Base-by-base conservation (phyloP, 2,888 invertebrate species). In the Cremastinae sp. region DNA sequence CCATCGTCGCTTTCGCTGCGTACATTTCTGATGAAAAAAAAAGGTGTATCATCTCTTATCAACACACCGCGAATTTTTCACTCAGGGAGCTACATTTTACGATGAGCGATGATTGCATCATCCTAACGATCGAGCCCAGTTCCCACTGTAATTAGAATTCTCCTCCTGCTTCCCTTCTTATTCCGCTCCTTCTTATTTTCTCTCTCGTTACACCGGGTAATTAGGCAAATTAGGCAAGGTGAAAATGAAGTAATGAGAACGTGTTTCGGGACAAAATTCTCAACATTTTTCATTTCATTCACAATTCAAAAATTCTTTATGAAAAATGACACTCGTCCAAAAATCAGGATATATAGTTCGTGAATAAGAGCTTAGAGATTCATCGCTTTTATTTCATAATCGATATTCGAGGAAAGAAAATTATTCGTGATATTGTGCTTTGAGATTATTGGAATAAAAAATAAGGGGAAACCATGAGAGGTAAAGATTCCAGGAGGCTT, bases 1-100 rank as follows among this genome's bases (percentile, higher is more conserved):
- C 71, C 66, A 81, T 66, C 65, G 80, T 75, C 74, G 79, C 72
- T 78, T 74, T 76, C 78, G 74, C 78, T 79, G 80, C 80, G 78
- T 79, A 56, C 74, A 74, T 79, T 71, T 74, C 75, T 78, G 68
- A n/a, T n/a, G n/a, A n/a, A n/a, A n/a, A n/a, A 58, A 75, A 61
- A 66, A 71, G 47, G 28, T 53, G 2, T n/a, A n/a, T n/a, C n/a
- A n/a, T 28, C 28, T 28, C 2, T 28, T 28, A 28, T 28, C 28
- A 28, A 28, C 28, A 2, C 28, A 2, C 28, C 2, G 28, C 2
- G 28, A 28, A 28, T 28, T 12, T n/a, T 41, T 9, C 41, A 41
- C 41, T 2, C 8, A 9, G 2, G 41, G 41, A 5, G 10, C 41
- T 4, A 41, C 8, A 41, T 28, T 28, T 28, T 5, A 28, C 28